Evolutionary conservation across 2,797 vertebrate species (phyloP), one percentile per base, ranked within the genome.

Genomic region (Sebastes jordani): DNA sequence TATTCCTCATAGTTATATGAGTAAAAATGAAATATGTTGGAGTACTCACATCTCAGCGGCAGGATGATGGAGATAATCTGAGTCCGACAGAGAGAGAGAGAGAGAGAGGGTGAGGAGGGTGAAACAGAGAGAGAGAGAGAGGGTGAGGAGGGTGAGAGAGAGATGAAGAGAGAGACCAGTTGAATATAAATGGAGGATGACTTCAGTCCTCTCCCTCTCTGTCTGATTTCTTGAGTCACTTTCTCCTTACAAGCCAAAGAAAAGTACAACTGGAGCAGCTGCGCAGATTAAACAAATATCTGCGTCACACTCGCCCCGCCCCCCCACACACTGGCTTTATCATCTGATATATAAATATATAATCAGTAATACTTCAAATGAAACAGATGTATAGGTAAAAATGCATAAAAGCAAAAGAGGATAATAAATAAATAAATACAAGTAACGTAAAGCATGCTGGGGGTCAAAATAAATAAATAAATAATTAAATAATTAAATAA

Each of bases 31-130:
- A 68, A 84, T 9, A 61, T 49, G 10, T 22, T 5, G 4, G 55
- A 55, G 49, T 91, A 95, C 95, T 96, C 84, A 96, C 95, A 96
- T 96, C 42, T 87, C 79, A 83, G 86, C 86, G 71, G 87, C 82
- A 81, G 82, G 85, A 85, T 42, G 92, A 84, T 91, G 84, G 82
- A 88, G 88, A 87, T 88, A 79, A 86, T 90, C 86, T 86, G 84
- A 87, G 71, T 66, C 80, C 14, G 75, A 85, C 49, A 52, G 38
- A 22, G 73, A 72, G 59, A 22, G 60, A 22, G 27, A 27, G 34
- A 6, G 13, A 6, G 61, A n/a, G 32, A 34, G 32, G 32, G 32
- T 34, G 32, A 34, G 9, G 32, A 34, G 32, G 32, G 32, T 34
- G 32, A 34, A 34, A 34, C 32, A 34, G 32, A 34, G 32, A 34